Evolutionary conservation across 1,140 invertebrate species (phyloP), one percentile per base, ranked within the genome.

Genomic region (Lepeophtheirus salmonis): DNA sequence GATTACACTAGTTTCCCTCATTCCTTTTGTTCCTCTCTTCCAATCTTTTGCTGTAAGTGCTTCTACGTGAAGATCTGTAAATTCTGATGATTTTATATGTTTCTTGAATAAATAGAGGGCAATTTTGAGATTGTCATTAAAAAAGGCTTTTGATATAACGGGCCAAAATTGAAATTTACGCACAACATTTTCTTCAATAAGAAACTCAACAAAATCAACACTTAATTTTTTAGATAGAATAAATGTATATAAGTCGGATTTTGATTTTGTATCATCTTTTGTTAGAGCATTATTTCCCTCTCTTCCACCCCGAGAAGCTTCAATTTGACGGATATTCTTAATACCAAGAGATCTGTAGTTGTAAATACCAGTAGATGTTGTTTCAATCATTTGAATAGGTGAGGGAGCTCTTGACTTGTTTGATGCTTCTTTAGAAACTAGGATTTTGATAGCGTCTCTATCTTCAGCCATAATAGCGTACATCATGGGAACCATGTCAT

Each of bases 221-320:
- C 6, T 10, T 10, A 41, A 6, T 41, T 41, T 41, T 6, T n/a
- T 41, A 10, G 30, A 41, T n/a, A 41, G n/a, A 41, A 41, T 41
- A n/a, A 10, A 41, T 41, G 6, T n/a, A 10, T 10, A 6, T n/a
- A 41, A 41, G n/a, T 41, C 30, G n/a, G 6, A 10, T 10, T 41
- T n/a, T 41, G 30, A n/a, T n/a, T 41, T n/a, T 10, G 30, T 41
- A 41, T n/a, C 10, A 26, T 64, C 73, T 60, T 74, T 72, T 16
- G 70, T 63, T 56, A 76, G 70, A 10, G 74, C 74, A 63, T 72
- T 70, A 63, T 75, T 75, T 51, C 75, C 75, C 67, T 77, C 74
- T 64, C 67, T 67, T 20, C 68, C 67, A 6, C 75, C 75, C 56
- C 74, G 64, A 23, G 68, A 67, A 4, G 70, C 64, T 23, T 67